Evolutionary conservation across 1,140 invertebrate genomes (phyloP).

Genomic region (Maniola jurtina): DNA sequence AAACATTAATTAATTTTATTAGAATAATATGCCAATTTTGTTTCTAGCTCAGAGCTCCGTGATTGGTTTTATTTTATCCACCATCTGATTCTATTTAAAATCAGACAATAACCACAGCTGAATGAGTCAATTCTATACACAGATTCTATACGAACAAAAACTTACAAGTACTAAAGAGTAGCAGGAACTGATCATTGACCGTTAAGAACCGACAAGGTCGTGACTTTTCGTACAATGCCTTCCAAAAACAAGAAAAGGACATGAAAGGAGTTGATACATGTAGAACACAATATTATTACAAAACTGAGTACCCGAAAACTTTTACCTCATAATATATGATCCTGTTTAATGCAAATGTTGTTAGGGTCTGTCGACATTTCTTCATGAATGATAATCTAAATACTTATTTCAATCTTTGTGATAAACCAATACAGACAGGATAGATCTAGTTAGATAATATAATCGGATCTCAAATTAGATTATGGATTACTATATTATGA

Average conservation of each 20-base stretch:
- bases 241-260: constrained; percentile 36
- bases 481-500: no score
- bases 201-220: constrained; percentile 61
- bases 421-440: no score
- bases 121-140: constrained; percentile 50
- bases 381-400: no score
- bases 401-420: no score
- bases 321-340: no score
- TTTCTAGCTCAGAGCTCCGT: neutral
- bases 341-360: no score
- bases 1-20: neutral
- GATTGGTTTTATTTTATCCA: constrained; percentile 33
- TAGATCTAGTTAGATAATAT: no score
- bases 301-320: no score
- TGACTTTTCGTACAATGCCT: constrained; percentile 60
- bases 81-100: constrained; percentile 55
- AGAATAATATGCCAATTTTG: neutral
- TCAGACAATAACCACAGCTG: constrained; percentile 42
- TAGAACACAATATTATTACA: no score
- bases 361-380: no score
- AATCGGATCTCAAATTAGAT: no score
- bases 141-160: constrained; percentile 34
- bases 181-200: constrained; percentile 57
- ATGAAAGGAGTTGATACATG: neutral
- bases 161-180: constrained; percentile 17